A percentile compares a stretch with the other conserved stretches of the same genome.
These are phyloP conservation scores for Thysanoteuthis rhombus DNA, from an alignment of 2,888 invertebrate genomes.

Conservation along the genomic window DNA sequence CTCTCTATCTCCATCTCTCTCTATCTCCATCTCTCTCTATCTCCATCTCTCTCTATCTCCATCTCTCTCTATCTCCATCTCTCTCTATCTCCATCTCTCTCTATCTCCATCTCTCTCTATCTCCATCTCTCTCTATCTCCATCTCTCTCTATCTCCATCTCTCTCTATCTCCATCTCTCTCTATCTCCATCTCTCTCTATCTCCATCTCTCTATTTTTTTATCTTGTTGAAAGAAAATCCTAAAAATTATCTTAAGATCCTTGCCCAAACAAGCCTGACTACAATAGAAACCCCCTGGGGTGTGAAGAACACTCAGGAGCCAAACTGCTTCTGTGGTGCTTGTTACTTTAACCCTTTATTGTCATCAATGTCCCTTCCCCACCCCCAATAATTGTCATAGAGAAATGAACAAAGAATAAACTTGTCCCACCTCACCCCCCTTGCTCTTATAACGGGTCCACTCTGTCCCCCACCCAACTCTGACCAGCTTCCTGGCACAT, in stretches of 20 bases:
- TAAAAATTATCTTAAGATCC: background rate
- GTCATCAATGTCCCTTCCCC: background rate
- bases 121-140: too few species aligned
- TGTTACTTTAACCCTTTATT: background rate
- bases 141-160: too few species aligned
- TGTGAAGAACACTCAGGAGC: background rate
- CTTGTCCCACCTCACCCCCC: background rate
- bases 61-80: too few species aligned
- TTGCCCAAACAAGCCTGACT: background rate
- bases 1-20: too few species aligned
- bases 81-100: too few species aligned
- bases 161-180: background rate
- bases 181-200: background rate
- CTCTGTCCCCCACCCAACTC: background rate
- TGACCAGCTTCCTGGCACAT: background rate
- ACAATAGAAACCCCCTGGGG: background rate
- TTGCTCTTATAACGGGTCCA: background rate
- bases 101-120: too few species aligned
- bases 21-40: too few species aligned
- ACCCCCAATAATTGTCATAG: background rate
- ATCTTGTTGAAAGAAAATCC: background rate
- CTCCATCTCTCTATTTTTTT: background rate
- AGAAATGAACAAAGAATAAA: background rate
- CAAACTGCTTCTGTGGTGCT: background rate
- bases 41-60: too few species aligned